Evolutionary conservation across 2,888 invertebrate genomes (phyloP), one percentile per base, ranked within the genome.

Genomic region (Troides aeacus): DNA sequence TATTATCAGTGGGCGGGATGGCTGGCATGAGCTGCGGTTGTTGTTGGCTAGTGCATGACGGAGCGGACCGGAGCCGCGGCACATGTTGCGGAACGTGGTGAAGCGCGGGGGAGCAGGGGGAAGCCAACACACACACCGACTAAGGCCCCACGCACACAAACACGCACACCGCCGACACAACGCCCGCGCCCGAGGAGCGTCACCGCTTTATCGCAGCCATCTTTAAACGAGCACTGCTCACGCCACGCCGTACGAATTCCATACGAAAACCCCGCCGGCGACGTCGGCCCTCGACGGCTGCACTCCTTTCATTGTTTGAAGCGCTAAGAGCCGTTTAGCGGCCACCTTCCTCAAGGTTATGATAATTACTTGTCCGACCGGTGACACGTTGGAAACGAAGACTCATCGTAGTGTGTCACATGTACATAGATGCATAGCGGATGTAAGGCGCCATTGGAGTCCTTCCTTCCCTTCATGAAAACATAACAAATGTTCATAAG

Each of bases 191-290:
- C 88, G 87, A 87, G 81, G 85, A 90, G 87, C 90, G 90, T 89
- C 91, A 89, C 86, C 87, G 88, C 88, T 88, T 92, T 92, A 92
- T 92, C 91, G 91, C 85, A 87, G 89, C 88, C 92, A 92, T 92
- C 92, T 91, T 88, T 89, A 88, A 90, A 90, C 86, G 90, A 90
- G 87, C 90, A 81, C 88, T 84, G 79, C 84, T 84, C 91, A 90
- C 90, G 81, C 90, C 86, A 82, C 86, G 84, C 85, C 84, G 86
- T 86, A 88, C 86, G 88, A 89, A 91, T 89, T 90, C 89, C 89
- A 86, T 84, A 85, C 83, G 83, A 85, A 84, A 83, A 84, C 83
- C 80, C 81, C 73, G 75, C 77, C 76, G 39, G 76, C 83, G 80
- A 82, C 73, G 74, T 77, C 76, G 77, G 78, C 75, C 76, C 76